These are phyloP conservation scores for Heliconius eleuchia DNA, from an alignment of 1,140 invertebrate genomes.

Conservation along the genomic window DNA sequence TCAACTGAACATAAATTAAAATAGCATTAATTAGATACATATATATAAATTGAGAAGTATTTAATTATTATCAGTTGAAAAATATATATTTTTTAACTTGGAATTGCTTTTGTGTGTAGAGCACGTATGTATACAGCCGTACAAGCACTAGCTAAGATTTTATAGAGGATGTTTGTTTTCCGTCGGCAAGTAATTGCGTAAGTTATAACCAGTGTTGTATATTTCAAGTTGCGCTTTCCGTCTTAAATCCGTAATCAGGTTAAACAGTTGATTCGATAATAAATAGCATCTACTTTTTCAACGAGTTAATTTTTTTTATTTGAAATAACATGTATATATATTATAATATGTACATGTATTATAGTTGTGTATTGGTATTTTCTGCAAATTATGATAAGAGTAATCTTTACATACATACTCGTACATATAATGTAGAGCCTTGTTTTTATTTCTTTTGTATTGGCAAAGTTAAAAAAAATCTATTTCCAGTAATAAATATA, in stretches of 20 bases:
- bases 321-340: not conserved
- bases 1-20: no score
- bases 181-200: constrained; percentile 30
- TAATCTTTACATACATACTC: no score
- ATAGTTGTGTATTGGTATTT: no score
- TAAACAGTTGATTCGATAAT: not conserved
- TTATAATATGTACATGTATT: not conserved
- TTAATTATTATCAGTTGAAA: no score
- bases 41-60: no score
- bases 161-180: constrained; percentile 27
- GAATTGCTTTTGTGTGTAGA: not conserved
- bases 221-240: constrained; percentile 10
- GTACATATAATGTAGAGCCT: no score
- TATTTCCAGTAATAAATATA: not conserved
- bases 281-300: not conserved
- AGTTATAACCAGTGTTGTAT: constrained; percentile 17
- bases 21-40: no score
- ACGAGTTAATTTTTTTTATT: not conserved
- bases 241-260: not conserved
- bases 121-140: not conserved
- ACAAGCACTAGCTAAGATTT: not conserved
- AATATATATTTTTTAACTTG: no score
- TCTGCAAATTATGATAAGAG: no score
- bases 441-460: not conserved
- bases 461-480: not conserved